Evolutionary conservation across 2,888 invertebrate genomes (phyloP).

Genomic region (Metopia argyrocephala): DNA sequence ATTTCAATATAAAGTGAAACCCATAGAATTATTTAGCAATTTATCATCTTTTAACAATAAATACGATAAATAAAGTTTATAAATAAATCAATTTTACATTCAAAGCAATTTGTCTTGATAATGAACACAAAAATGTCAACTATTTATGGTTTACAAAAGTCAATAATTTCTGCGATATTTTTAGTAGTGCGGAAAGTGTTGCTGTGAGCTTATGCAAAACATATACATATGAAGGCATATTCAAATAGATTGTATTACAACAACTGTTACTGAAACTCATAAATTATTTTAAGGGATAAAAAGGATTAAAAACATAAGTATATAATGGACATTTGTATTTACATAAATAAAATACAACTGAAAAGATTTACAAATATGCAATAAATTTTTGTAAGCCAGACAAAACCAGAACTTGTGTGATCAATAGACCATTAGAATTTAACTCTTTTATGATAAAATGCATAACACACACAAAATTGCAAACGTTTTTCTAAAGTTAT

Average conservation of each 20-base stretch:
- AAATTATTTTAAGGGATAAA: not conserved
- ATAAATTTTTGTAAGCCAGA: too few relatives aligned
- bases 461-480: too few relatives aligned
- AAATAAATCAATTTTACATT: not conserved
- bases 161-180: not conserved
- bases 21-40: too few relatives aligned
- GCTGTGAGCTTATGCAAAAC: not conserved
- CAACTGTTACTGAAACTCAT: not conserved
- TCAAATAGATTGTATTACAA: not conserved
- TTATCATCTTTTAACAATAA: not conserved
- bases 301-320: too few relatives aligned
- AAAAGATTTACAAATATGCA: too few relatives aligned
- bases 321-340: too few relatives aligned
- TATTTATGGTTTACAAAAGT: not conserved
- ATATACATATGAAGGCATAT: not conserved
- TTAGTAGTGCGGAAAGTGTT: not conserved
- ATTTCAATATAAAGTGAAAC: not conserved
- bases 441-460: too few relatives aligned
- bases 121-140: conserved; percentile 2
- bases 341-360: too few relatives aligned
- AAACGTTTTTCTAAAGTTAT: too few relatives aligned
- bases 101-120: conserved; percentile 17
- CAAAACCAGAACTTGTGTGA: too few relatives aligned
- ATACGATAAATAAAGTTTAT: too few relatives aligned
- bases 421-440: too few relatives aligned